These are phyloP conservation scores for Lophotis ruficrista DNA, from an alignment of 2,113 vertebrate genomes.

Conservation along the genomic window DNA sequence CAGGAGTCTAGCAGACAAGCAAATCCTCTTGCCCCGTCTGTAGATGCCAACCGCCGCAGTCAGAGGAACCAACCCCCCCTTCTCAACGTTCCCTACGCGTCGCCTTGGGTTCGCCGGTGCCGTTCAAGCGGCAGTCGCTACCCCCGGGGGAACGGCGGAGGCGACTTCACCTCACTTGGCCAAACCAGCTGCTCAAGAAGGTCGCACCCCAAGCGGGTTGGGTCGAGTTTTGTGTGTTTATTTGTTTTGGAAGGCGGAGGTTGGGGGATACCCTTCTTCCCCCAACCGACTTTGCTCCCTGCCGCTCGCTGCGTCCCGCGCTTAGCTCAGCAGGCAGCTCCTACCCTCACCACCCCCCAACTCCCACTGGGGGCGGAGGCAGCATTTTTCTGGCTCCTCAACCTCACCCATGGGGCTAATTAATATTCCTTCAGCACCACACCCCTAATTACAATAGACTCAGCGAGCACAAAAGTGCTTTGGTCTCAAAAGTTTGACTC, in stretches of 20 bases:
- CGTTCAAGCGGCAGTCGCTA: neutral
- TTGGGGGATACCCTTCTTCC: neutral
- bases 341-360: neutral
- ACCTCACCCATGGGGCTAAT: slow-evolving; percentile 19
- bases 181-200: neutral
- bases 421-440: slow-evolving; percentile 37
- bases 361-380: neutral
- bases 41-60: neutral
- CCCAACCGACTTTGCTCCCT: neutral
- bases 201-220: neutral
- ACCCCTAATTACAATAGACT: slow-evolving; percentile 38
- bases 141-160: rapidly evolving
- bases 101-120: neutral
- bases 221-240: neutral
- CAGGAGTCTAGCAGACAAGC: neutral
- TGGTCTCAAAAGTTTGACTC: neutral
- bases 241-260: neutral
- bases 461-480: neutral
- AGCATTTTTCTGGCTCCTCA: slow-evolving; percentile 13
- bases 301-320: neutral
- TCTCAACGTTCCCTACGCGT: neutral
- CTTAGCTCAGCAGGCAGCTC: neutral
- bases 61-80: neutral
- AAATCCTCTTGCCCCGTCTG: neutral
- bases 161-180: rapidly evolving